phyloP scores from a whole-genome alignment of 2,888 invertebrate genomes.

The Temnothorax rugatulus region DNA sequence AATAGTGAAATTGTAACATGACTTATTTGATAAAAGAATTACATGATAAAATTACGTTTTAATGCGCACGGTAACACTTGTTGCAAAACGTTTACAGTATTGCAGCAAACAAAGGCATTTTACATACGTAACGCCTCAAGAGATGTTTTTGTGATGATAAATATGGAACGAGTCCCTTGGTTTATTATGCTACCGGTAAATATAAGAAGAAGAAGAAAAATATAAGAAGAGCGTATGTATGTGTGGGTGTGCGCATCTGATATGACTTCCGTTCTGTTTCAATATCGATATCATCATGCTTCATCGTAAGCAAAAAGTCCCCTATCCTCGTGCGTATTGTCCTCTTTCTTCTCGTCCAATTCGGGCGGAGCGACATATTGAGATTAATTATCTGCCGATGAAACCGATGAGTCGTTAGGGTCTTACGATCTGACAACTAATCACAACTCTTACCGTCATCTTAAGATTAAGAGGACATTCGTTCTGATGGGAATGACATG shows the following conservation, averaged over 20 bases:
- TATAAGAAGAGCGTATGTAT: neutral
- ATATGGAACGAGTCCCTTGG: neutral
- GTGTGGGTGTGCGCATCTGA: neutral
- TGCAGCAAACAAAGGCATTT: neutral
- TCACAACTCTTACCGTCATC: conserved; percentile 1
- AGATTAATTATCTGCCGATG: conserved; percentile 50
- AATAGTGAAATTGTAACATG: neutral
- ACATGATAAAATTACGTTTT: neutral
- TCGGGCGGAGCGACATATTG: conserved; percentile 17
- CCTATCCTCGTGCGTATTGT: neutral
- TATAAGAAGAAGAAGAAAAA: conserved; percentile 22
- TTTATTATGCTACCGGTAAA: neutral
- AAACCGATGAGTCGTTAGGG: conserved; percentile 41
- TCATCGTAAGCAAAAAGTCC: conserved; percentile 7
- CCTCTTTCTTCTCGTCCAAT: neutral
- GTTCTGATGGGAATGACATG: neutral
- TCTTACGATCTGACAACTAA: conserved; percentile 16
- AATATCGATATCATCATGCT: conserved; percentile 43
- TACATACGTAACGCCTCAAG: neutral
- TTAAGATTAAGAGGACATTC: conserved; percentile 38
- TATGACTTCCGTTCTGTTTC: neutral
- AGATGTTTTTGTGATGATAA: conserved; percentile 14
- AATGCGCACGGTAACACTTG: neutral
- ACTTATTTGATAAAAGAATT: conserved; percentile 2
- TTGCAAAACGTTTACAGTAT: neutral